phyloP scores from a whole-genome alignment of 2,113 vertebrate genomes.

The Helogale parvula region DNA sequence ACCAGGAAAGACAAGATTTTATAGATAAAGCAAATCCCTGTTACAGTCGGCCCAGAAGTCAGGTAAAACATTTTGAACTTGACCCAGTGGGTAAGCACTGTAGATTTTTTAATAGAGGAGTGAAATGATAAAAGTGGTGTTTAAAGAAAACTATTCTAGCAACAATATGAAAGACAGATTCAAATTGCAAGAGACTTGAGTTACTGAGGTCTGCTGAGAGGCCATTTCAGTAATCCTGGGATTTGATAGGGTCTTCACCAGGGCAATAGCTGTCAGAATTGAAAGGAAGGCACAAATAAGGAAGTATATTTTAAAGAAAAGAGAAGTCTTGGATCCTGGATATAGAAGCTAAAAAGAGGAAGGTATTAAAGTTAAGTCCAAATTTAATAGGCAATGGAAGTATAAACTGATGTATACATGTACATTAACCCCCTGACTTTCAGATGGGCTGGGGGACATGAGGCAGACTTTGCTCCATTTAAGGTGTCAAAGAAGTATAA shows the following conservation, averaged over 20 bases:
- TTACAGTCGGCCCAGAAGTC: background rate
- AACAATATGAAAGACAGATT: constrained; percentile 5
- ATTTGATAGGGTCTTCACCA: constrained; percentile 19
- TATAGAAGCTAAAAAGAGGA: background rate
- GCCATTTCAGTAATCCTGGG: background rate
- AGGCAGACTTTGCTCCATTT: background rate
- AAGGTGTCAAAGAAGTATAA: background rate
- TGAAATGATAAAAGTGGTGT: constrained; percentile 39
- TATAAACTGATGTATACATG: background rate
- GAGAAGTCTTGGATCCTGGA: background rate
- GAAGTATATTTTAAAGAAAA: background rate
- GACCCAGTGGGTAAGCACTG: background rate
- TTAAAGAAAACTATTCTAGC: background rate
- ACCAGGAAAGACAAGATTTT: constrained; percentile 16
- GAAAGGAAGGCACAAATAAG: constrained; percentile 29
- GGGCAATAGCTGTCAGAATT: background rate
- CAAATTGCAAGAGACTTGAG: constrained; percentile 3
- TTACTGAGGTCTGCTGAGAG: background rate
- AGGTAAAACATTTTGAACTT: constrained; percentile 21
- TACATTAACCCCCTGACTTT: background rate
- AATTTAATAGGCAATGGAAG: background rate
- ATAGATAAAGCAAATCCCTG: background rate
- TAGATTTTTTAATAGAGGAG: background rate
- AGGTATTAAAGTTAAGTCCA: constrained; percentile 27
- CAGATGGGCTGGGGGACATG: background rate